Conservation (phyloP, 2,888 invertebrate genomes). For the Yponomeuta cagnagella region DNA sequence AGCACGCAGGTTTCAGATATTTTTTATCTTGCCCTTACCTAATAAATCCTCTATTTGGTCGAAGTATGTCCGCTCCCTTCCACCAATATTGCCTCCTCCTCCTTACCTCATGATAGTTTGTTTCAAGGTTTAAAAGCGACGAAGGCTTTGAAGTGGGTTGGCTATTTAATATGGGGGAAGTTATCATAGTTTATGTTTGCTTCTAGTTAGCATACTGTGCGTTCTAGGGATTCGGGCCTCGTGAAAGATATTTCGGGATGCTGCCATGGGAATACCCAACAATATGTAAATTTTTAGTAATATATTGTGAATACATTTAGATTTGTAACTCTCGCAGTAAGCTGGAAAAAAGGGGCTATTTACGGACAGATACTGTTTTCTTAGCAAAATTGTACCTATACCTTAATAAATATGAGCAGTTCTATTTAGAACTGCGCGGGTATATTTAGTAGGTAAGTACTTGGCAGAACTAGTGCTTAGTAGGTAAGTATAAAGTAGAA, state of each 20-base stretch:
- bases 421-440: no score
- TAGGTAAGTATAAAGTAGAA: no score
- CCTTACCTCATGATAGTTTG: no score
- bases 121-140: neutral
- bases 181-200: slow-evolving; percentile 6
- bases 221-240: slow-evolving; percentile 18
- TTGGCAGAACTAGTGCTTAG: no score
- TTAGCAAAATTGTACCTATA: neutral
- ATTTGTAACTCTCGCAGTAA: slow-evolving; percentile 58
- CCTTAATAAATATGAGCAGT: no score
- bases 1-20: no score
- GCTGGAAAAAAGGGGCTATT: slow-evolving; percentile 35
- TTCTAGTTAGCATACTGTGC: slow-evolving; percentile 4
- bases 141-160: neutral
- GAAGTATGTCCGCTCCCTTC: no score
- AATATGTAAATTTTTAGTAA: slow-evolving; percentile 65
- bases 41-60: no score
- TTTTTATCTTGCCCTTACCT: no score
- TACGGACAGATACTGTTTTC: slow-evolving; percentile 5
- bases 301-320: slow-evolving; percentile 63
- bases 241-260: slow-evolving; percentile 45
- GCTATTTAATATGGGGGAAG: neutral
- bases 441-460: no score
- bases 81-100: no score
- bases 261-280: slow-evolving; percentile 59